Conservation (phyloP, 1,140 invertebrate species). For the Cecropterus lyciades region DNA sequence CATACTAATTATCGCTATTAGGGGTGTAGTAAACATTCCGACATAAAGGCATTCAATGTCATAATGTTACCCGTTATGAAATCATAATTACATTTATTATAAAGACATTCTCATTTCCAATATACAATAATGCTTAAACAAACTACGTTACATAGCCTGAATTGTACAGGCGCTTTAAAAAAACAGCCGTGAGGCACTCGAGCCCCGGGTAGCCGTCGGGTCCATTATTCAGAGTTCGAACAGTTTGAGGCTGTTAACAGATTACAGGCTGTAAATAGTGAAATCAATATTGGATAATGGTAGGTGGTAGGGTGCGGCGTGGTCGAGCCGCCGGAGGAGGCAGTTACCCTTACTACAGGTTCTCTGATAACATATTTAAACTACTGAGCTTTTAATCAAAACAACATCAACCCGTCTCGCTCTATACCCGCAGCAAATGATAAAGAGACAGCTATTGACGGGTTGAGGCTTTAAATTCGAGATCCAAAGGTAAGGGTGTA, state of each 20-base stretch:
- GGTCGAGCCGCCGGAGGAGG: conserved; percentile 46
- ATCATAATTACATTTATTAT: too few species aligned
- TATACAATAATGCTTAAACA: not conserved
- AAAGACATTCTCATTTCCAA: not conserved
- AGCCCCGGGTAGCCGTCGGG: conserved; percentile 17
- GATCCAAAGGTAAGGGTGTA: conserved; percentile 64
- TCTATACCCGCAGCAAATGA: conserved; percentile 28
- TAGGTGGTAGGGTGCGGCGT: conserved; percentile 62
- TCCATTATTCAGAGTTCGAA: conserved; percentile 48
- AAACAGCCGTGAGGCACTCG: conserved; percentile 16
- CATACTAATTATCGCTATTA: too few species aligned
- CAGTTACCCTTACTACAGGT: conserved; percentile 56
- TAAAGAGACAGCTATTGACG: conserved; percentile 25
- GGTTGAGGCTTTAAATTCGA: conserved; percentile 51
- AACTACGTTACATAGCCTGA: not conserved
- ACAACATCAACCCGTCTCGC: conserved; percentile 32
- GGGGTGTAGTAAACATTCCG: too few species aligned
- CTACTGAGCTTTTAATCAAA: conserved; percentile 24
- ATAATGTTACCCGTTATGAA: too few species aligned
- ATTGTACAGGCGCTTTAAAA: not conserved
- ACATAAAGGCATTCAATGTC: too few species aligned
- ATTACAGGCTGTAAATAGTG: conserved; percentile 75
- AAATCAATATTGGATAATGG: conserved; percentile 80
- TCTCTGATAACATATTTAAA: conserved; percentile 12
- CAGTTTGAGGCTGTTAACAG: conserved; percentile 66